phyloP scores from a whole-genome alignment of 2,113 vertebrate species.

The Malaclemys terrapin region DNA sequence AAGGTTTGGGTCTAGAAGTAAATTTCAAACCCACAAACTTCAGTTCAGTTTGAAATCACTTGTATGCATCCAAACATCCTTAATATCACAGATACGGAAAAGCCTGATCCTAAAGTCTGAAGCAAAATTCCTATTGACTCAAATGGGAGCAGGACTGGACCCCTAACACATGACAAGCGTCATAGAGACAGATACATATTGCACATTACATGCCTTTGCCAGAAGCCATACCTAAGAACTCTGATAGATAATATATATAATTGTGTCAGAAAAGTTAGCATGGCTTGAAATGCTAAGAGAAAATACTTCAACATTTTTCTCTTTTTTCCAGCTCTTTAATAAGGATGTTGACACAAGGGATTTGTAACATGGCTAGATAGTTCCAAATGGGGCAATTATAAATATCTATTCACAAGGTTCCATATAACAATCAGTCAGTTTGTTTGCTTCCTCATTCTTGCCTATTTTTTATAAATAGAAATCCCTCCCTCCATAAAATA shows the following conservation, averaged over 20 bases:
- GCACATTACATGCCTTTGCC: not conserved
- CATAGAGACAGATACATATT: not conserved
- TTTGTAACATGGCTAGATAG: not conserved
- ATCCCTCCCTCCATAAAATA: not conserved
- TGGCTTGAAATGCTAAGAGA: slow-evolving; percentile 2
- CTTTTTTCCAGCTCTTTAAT: not conserved
- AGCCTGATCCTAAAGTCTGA: not conserved
- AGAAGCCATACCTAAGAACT: not conserved
- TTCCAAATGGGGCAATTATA: not conserved
- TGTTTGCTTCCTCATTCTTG: not conserved
- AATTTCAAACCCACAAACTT: not conserved
- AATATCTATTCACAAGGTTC: not conserved
- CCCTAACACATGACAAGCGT: not conserved
- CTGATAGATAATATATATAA: not conserved
- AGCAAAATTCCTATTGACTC: not conserved
- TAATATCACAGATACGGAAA: not conserved
- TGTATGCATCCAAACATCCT: not conserved
- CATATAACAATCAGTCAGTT: not conserved
- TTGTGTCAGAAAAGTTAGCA: not conserved
- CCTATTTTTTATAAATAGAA: slow-evolving; percentile 13
- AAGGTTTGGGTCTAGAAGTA: not conserved
- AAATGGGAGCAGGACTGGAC: not conserved
- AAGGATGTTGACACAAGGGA: not conserved
- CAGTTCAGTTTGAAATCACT: not conserved
- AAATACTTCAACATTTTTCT: not conserved